A percentile compares a stretch with the other conserved stretches of the same genome.
Conservation (phyloP, 2,797 vertebrate genomes). For the Gephyroberyx darwinii region DNA sequence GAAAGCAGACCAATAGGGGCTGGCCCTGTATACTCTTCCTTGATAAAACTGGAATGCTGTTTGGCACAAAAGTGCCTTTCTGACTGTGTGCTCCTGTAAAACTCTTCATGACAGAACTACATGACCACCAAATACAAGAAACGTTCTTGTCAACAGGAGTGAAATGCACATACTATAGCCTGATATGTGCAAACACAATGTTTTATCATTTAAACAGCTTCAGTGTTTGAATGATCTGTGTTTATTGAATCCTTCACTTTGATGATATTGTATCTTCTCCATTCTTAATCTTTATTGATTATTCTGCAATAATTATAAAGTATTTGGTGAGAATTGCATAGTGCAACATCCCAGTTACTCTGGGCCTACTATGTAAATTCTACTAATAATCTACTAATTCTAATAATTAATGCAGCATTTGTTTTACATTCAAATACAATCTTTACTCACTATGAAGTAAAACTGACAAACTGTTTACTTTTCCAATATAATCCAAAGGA, state of each 20-base stretch:
- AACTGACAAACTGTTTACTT: neutral
- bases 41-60: constrained; percentile 81
- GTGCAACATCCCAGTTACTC: neutral
- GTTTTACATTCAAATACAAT: neutral
- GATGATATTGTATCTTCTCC: constrained; percentile 52
- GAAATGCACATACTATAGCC: constrained; percentile 73
- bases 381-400: neutral
- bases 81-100: constrained; percentile 81
- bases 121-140: constrained; percentile 56
- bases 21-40: constrained; percentile 82
- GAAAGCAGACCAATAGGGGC: constrained; percentile 80
- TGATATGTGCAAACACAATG: constrained; percentile 82
- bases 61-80: constrained; percentile 84
- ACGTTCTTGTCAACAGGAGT: constrained; percentile 71
- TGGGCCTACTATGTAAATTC: neutral
- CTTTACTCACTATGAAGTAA: neutral
- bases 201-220: constrained; percentile 87
- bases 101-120: constrained; percentile 67
- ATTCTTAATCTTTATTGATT: neutral
- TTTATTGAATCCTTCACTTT: constrained; percentile 46
- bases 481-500: neutral
- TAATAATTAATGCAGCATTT: neutral
- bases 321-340: no score
- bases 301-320: no score
- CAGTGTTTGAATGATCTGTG: constrained; percentile 69